Base-by-base conservation (phyloP, 2,797 vertebrate species). In the Aeoliscus strigatus region DNA sequence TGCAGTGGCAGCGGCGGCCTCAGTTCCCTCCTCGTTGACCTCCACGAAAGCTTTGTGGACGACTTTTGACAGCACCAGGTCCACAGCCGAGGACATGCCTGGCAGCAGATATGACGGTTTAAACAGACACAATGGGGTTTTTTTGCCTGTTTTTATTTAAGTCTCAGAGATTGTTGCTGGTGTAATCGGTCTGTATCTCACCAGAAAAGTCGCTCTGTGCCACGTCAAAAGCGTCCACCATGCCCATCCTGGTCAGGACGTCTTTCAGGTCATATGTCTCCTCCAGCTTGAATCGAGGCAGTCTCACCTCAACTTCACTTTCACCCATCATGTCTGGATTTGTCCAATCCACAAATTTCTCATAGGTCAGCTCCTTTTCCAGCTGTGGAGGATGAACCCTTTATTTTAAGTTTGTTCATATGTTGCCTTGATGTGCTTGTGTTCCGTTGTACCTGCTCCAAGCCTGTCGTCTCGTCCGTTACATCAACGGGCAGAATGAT, bases 211-310 rank as follows among this genome's bases (percentile, higher is more conserved):
- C 76, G 1, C 88, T 83, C 32, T 38, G 85, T 1, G 0, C 0
- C 0, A 0, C 0, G 0, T 88, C 72, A 53, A 94, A 96, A 0
- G 86, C 90, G 0, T 94, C 88, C 2, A 36, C 35, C 87, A 96
- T 92, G 47, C 93, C 93, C 84, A 94, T 85, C 35, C 58, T 67
- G 14, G 8, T 65, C 49, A 96, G 84, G 31, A 88, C 2, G 0
- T 67, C 39, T 1, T 90, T 87, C 60, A 96, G 36, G 51, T 89
- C 53, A 0, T 91, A 93, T 5, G 12, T 47, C 75, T 90, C 77
- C 59, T 91, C 88, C 51, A 96, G 35, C 63, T 89, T 92, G 57
- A 95, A 87, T 28, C 66, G 86, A 17, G 93, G 93, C 27, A 96
- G 47, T 4, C 37, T 79, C 27, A 95, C 77, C 0, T 13, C 21